Conservation (phyloP, 2,113 vertebrate genomes). For the Gnathonemus echidnorhynchus region DNA sequence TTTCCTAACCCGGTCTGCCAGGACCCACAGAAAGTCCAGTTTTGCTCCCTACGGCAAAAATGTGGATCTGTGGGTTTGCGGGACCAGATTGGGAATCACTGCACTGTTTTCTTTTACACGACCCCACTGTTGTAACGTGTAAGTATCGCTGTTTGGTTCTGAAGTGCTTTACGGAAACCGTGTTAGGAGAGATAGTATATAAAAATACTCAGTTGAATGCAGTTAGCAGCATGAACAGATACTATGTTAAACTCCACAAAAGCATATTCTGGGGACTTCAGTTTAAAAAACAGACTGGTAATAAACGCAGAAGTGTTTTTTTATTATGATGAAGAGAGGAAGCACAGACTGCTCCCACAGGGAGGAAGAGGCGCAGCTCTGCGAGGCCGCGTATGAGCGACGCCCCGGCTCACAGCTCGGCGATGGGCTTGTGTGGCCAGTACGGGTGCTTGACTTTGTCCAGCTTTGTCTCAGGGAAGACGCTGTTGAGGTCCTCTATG, state of each 20-base stretch:
- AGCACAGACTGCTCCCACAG: not conserved
- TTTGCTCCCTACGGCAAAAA: not conserved
- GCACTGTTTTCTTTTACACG: not conserved
- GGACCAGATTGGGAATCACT: not conserved
- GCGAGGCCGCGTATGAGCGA: too few relatives aligned
- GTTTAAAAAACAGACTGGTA: not conserved
- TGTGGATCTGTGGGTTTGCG: not conserved
- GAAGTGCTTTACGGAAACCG: not conserved
- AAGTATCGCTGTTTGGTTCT: not conserved
- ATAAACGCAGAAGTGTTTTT: not conserved
- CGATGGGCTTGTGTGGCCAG: slow-evolving; percentile 84
- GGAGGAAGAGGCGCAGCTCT: not conserved
- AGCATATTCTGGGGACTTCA: not conserved
- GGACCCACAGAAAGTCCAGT: not conserved
- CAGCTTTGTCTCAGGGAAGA: slow-evolving; percentile 81
- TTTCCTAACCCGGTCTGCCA: not conserved
- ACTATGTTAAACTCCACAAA: not conserved
- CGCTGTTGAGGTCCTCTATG: slow-evolving; percentile 64
- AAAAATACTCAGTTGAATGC: not conserved
- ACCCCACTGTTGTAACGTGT: not conserved
- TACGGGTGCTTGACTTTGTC: slow-evolving; percentile 79
- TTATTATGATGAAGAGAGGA: slow-evolving; percentile 9
- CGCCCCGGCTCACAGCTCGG: slow-evolving; percentile 38
- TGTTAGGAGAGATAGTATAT: not conserved
- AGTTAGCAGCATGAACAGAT: not conserved